These are phyloP conservation scores for Oncopodura yosiiana DNA, from an alignment of 1,140 invertebrate genomes.

Conservation along the genomic window DNA sequence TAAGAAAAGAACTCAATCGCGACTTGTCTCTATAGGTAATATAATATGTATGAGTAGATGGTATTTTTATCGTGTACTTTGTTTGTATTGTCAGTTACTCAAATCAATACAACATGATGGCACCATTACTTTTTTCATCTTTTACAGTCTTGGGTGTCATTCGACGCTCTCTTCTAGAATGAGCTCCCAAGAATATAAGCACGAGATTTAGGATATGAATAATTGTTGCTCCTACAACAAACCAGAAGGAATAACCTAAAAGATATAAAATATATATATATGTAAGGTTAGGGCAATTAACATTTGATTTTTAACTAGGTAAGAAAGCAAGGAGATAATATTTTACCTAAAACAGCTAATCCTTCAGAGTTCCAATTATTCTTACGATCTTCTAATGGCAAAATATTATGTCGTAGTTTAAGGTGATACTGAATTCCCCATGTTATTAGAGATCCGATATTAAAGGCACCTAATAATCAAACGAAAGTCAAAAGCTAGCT, in stretches of 20 bases:
- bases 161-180: conserved; percentile 45
- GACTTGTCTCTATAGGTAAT: too few species aligned
- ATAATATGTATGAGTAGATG: neutral
- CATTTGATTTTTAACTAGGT: too few species aligned
- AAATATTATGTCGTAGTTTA: conserved; percentile 62
- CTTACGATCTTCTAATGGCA: conserved; percentile 60
- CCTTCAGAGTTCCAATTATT: conserved; percentile 62
- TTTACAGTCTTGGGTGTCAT: conserved; percentile 50
- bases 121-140: conserved; percentile 70
- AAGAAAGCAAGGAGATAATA: too few species aligned
- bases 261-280: too few species aligned
- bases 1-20: conserved; percentile 37
- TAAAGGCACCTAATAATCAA: conserved; percentile 56
- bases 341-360: conserved; percentile 53
- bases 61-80: neutral
- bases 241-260: conserved; percentile 76
- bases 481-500: conserved; percentile 33
- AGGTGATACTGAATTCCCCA: conserved; percentile 66
- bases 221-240: conserved; percentile 60
- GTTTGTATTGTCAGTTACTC: conserved; percentile 22
- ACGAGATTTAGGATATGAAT: conserved; percentile 64
- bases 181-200: conserved; percentile 60
- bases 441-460: conserved; percentile 54
- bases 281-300: too few species aligned
- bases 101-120: conserved; percentile 68